These are phyloP conservation scores for Nephrotoma appendiculata DNA, from an alignment of 2,888 invertebrate genomes.

Conservation along the genomic window DNA sequence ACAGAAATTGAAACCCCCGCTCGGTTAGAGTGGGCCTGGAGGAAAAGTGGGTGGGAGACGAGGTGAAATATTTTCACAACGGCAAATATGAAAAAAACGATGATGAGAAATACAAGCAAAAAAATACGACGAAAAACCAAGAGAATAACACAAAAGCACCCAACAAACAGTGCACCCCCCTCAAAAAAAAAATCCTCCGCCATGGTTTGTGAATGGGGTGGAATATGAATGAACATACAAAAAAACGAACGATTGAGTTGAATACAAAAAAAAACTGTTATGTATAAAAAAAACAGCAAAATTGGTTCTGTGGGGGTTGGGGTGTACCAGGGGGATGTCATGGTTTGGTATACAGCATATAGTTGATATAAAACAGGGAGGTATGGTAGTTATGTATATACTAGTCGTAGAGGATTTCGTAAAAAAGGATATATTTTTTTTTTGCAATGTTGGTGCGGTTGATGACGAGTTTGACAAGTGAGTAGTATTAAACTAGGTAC, in stretches of 20 bases:
- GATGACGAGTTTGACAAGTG: constrained; percentile 4
- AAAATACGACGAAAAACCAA: not conserved
- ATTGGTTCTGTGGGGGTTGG: not conserved
- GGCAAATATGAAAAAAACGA: not conserved
- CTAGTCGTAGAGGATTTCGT: not conserved
- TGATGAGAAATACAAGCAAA: not conserved
- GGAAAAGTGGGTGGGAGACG: not conserved
- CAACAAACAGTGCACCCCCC: not conserved
- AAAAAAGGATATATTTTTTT: not conserved
- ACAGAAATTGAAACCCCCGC: not conserved
- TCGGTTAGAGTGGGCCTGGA: not conserved
- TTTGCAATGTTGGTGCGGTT: constrained; percentile 3
- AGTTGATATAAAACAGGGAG: not conserved
- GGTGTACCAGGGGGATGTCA: not conserved
- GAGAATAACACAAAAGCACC: not conserved
- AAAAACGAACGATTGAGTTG: not conserved
- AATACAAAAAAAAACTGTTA: not conserved
- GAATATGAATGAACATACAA: not conserved
- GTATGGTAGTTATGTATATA: not conserved
- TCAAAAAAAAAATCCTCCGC: not conserved
- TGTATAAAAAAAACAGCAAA: not conserved
- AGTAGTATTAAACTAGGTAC: not conserved
- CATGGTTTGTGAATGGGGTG: not conserved
- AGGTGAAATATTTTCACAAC: not conserved
- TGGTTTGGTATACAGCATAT: not conserved